Evolutionary conservation across 2,888 invertebrate genomes (phyloP).

Genomic region (Tipula helvola): DNA sequence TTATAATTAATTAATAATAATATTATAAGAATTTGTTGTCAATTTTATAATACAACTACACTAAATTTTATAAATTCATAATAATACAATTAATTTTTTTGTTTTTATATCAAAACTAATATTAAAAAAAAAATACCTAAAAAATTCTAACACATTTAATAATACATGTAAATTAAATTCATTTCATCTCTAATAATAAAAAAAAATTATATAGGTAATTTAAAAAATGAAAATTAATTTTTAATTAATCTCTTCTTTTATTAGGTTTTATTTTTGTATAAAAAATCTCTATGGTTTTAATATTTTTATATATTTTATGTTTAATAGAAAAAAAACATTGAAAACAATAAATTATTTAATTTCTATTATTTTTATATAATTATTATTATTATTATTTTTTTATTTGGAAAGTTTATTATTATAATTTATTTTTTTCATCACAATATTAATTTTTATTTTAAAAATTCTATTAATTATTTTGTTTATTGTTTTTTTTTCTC

Average conservation of each 20-base stretch:
- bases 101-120: not conserved
- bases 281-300: not conserved
- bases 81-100: not conserved
- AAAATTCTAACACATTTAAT: not conserved
- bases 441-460: not conserved
- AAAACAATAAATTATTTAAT: not conserved
- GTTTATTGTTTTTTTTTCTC: not conserved
- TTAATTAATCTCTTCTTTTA: not conserved
- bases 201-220: not conserved
- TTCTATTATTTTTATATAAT: not conserved
- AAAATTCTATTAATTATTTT: not conserved
- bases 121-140: not conserved
- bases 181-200: not conserved
- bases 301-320: not conserved
- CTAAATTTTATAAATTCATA: not conserved
- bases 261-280: not conserved
- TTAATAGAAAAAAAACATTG: not conserved
- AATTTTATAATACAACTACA: not conserved
- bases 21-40: not conserved
- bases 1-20: not conserved
- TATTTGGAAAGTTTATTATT: not conserved
- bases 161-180: not conserved
- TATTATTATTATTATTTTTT: not conserved
- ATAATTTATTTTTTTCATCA: not conserved
- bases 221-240: not conserved